Base-by-base conservation (phyloP, 1,140 invertebrate genomes). In the Probaryconus sp. region DNA sequence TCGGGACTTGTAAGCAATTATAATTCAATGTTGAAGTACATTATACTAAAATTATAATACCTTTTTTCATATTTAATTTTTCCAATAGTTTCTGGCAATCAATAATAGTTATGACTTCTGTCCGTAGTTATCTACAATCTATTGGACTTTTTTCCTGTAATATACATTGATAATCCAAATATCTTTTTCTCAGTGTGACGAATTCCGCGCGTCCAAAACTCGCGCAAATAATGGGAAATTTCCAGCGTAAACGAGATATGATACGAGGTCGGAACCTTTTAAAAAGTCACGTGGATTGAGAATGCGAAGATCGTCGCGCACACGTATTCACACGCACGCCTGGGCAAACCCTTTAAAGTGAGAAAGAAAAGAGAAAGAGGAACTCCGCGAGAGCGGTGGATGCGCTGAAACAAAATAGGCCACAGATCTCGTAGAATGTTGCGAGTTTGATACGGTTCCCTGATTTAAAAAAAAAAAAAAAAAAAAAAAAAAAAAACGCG, bases 401-500 rank as follows among this genome's bases (percentile, higher is more conserved):
- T 18, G 45, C 42, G 64, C 56, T 70, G 67, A 70, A 70, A 70
- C 50, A 70, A 63, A 70, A 70, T 70, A 63, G 67, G 67, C 67
- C 67, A 70, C 48, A 50, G 56, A 24, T 63, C 50, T 70, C 56
- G 48, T 70, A 70, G 48, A 70, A 61, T 60, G 56, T 58, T 50
- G 55, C 51, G 56, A 61, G 56, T 70, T 70, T 70, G 67, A 70
- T 61, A 70, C 67, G 67, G 56, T 71, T 71, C 55, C 43, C 42
- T 56, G 56, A 71, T 71, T 71, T 63, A 58, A 63, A 71, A 71
- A 24, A n/a, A n/a, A n/a, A n/a, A n/a, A n/a, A n/a, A n/a, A n/a
- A n/a, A n/a, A n/a, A n/a, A n/a, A n/a, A n/a, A n/a, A n/a, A n/a
- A n/a, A n/a, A 68, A 71, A 71, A 50, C 42, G 14, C 35, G 42